phyloP scores from a whole-genome alignment of 1,140 invertebrate genomes.

The Drosophila elegans region DNA sequence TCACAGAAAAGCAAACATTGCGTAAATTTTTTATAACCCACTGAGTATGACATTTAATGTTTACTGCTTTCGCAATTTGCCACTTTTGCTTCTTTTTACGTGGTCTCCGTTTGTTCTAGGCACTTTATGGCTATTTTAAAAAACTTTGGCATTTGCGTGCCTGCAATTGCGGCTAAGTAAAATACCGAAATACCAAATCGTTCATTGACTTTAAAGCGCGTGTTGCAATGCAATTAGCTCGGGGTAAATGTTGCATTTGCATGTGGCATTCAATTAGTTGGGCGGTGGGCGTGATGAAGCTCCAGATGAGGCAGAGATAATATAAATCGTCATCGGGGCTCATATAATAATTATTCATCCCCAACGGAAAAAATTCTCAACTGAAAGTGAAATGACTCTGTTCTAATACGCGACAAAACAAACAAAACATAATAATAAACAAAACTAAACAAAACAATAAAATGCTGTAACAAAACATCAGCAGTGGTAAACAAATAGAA shows the following conservation, averaged over 20 bases:
- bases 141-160: conserved; percentile 73
- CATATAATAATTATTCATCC: conserved; percentile 47
- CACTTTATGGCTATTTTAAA: conserved; percentile 50
- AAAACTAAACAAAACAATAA: conserved; percentile 4
- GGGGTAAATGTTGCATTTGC: conserved; percentile 68
- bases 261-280: conserved; percentile 64
- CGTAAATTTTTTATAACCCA: conserved; percentile 38
- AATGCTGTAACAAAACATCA: conserved; percentile 19
- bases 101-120: conserved; percentile 5
- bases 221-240: conserved; percentile 74
- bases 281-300: conserved; percentile 6
- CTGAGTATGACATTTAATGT: conserved; percentile 55
- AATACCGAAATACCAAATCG: conserved; percentile 46
- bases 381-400: conserved; percentile 57
- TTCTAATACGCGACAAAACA: conserved; percentile 51
- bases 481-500: conserved; percentile 50
- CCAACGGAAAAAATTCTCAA: conserved; percentile 8
- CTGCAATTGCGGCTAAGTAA: conserved; percentile 18
- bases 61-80: conserved; percentile 54
- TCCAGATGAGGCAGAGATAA: conserved; percentile 33
- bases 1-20: conserved; percentile 21
- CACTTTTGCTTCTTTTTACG: conserved; percentile 30
- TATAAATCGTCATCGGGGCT: conserved; percentile 32
- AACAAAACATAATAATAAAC: conserved; percentile 26
- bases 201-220: conserved; percentile 81